phyloP scores from a whole-genome alignment of 2,113 vertebrate genomes.

The Mola mola region DNA sequence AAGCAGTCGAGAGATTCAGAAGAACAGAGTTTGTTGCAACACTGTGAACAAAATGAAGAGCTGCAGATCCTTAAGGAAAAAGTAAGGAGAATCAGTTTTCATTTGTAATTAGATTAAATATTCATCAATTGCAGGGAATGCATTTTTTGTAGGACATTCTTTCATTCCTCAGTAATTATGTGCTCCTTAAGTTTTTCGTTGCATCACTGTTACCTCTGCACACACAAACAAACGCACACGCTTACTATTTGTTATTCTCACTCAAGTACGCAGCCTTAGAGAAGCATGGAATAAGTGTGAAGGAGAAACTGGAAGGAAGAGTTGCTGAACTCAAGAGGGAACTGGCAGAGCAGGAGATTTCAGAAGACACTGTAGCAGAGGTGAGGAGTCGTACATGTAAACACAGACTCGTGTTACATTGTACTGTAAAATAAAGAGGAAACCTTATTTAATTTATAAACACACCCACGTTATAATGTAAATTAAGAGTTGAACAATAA shows the following conservation, averaged over 20 bases:
- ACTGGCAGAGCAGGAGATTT: constrained; percentile 34
- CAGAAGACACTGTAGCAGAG: constrained; percentile 82
- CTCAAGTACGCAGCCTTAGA: constrained; percentile 72
- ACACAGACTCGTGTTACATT: not conserved
- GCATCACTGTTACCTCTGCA: too few relatives aligned
- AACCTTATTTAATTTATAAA: too few relatives aligned
- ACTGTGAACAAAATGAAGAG: constrained; percentile 73
- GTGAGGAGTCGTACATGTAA: constrained; percentile 67
- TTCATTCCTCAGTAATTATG: too few relatives aligned
- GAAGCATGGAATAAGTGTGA: constrained; percentile 48
- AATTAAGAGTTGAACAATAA: too few relatives aligned
- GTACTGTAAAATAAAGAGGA: too few relatives aligned
- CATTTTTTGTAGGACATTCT: too few relatives aligned
- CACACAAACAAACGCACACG: not conserved
- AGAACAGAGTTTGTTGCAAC: constrained; percentile 76
- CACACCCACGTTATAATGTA: too few relatives aligned
- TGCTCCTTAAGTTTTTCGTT: too few relatives aligned
- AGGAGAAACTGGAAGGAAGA: constrained; percentile 60
- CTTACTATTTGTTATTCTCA: not conserved
- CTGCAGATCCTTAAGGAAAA: constrained; percentile 79
- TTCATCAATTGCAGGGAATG: not conserved
- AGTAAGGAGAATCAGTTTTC: constrained; percentile 59
- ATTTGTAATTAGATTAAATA: not conserved
- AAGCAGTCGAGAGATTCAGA: constrained; percentile 78
- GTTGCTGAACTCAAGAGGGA: constrained; percentile 72